Percentiles rank a stretch among this genome's conserved stretches.
These are phyloP conservation scores for Rhamphomyia laevipes DNA, from an alignment of 2,888 invertebrate genomes.

Conservation along the genomic window DNA sequence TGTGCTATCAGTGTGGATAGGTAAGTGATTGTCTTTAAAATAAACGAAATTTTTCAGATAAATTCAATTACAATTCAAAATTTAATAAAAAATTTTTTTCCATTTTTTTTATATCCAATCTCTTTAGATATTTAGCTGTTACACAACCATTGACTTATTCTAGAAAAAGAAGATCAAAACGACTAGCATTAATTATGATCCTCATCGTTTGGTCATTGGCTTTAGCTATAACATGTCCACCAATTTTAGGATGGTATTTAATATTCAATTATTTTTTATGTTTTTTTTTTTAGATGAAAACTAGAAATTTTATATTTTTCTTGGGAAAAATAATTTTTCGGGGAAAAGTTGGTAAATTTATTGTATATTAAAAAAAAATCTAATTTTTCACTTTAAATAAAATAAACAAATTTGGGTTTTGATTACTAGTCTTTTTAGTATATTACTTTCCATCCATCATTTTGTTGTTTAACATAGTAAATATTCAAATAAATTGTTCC, in stretches of 20 bases:
- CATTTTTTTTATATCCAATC: constrained; percentile 2
- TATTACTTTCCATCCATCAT: no score
- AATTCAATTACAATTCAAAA: neutral
- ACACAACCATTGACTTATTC: constrained; percentile 89
- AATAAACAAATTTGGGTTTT: no score
- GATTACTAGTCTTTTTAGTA: no score
- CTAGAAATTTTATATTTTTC: no score
- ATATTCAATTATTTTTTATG: neutral
- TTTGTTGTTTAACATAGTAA: no score
- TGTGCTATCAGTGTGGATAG: constrained; percentile 85
- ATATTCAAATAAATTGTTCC: no score
- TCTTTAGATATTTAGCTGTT: constrained; percentile 71
- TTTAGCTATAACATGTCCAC: constrained; percentile 85
- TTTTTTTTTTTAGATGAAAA: neutral
- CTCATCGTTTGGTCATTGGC: constrained; percentile 83
- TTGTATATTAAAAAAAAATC: no score
- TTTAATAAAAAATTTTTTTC: neutral
- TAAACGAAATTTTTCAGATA: neutral
- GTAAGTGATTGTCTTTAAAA: constrained; percentile 25
- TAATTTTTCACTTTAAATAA: no score
- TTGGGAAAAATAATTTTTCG: no score
- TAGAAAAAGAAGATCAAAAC: constrained; percentile 71
- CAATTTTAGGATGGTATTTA: constrained; percentile 87
- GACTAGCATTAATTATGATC: constrained; percentile 76
- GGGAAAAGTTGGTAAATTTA: no score